A percentile compares a stretch with the other conserved stretches of the same genome.
Conservation (phyloP, 1,140 invertebrate species). For the Teleogryllus occipitalis region DNA sequence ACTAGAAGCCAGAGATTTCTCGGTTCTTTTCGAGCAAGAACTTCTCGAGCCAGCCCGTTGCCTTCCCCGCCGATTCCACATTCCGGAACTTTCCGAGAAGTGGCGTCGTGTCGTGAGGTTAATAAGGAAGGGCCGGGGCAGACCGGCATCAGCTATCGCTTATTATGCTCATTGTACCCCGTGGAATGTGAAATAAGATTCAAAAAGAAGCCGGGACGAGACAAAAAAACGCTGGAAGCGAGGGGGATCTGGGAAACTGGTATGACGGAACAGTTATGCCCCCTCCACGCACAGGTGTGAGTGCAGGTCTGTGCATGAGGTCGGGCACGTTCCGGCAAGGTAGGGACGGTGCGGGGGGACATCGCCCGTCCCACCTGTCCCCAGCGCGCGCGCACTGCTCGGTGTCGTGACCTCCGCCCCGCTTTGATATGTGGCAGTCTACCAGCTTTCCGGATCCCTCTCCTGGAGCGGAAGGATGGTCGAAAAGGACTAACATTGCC, state of each 20-base stretch:
- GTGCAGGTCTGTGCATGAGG: no score
- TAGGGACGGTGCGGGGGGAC: no score
- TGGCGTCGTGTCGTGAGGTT: neutral
- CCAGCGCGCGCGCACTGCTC: no score
- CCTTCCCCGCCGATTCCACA: neutral
- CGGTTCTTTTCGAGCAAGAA: neutral
- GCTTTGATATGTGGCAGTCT: no score
- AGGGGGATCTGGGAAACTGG: neutral
- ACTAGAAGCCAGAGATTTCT: no score
- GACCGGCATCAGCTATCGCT: neutral
- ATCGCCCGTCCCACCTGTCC: no score
- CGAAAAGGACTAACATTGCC: no score
- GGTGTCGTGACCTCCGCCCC: no score
- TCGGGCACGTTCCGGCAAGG: neutral
- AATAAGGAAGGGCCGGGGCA: no score
- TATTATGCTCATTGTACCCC: neutral
- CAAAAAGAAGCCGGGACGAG: neutral
- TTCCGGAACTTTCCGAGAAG: slow-evolving; percentile 1
- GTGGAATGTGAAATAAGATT: neutral
- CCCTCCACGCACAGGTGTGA: neutral
- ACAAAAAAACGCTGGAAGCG: neutral
- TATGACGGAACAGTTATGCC: neutral
- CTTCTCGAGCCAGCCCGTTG: neutral
- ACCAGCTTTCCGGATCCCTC: no score
- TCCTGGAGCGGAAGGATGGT: no score